Percentiles rank a stretch among this genome's conserved stretches.
Conservation (phyloP, 2,888 invertebrate genomes). For the Teleiodes luculella region DNA sequence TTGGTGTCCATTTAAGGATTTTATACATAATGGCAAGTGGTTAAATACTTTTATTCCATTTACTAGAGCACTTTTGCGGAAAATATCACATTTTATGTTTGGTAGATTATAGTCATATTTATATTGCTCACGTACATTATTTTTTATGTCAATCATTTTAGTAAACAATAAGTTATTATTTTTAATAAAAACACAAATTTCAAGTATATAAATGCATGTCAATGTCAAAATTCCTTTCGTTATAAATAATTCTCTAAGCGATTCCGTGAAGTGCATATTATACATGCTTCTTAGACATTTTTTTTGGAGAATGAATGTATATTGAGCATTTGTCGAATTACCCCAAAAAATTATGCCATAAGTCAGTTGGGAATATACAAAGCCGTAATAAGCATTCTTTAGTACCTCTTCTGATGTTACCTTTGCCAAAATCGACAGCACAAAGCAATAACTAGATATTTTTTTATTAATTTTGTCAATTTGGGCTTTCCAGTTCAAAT, state of each 20-base stretch:
- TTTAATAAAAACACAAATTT: too few species aligned
- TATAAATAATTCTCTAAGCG: background rate
- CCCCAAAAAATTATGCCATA: background rate
- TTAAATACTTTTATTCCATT: too few species aligned
- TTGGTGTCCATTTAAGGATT: background rate
- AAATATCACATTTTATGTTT: too few species aligned
- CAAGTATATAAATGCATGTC: background rate
- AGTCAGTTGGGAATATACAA: background rate
- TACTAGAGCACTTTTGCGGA: too few species aligned
- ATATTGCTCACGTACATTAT: too few species aligned
- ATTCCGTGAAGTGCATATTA: background rate
- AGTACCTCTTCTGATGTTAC: background rate
- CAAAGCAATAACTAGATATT: background rate
- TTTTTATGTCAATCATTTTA: too few species aligned
- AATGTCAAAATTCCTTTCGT: background rate
- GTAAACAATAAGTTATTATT: too few species aligned
- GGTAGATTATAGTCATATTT: too few species aligned
- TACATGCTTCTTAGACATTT: background rate
- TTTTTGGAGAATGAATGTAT: background rate
- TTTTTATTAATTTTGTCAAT: background rate
- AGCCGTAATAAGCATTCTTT: background rate
- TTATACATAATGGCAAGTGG: background rate
- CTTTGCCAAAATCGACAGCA: background rate
- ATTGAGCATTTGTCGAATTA: background rate
- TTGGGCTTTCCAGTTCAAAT: background rate